Evolutionary conservation across 2,797 vertebrate species (phyloP), one percentile per base, ranked within the genome.

Genomic region (Eutrigla gurnardus): DNA sequence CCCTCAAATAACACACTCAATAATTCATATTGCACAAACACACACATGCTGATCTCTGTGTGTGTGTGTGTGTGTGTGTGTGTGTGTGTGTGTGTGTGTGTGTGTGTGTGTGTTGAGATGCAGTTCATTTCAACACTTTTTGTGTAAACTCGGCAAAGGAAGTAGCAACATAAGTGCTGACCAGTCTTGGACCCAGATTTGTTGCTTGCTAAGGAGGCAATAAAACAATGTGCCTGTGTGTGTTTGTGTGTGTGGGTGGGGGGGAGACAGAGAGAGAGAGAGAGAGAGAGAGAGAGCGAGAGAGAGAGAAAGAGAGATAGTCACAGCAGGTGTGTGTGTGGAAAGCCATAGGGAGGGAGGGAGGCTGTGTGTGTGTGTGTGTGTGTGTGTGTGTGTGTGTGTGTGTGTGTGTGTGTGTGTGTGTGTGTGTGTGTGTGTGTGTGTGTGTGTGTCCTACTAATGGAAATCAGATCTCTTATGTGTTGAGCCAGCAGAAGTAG

Each of bases 1-100:
- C 89, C 89, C 89, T 94, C 90, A 93, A 93, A 94, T 93, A 94
- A 93, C 91, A 91, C 90, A 81, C 90, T 93, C 86, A 94, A 94
- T 93, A 88, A 93, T 93, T 94, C 87, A 93, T 90, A 84, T 57
- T 36, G 80, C 66, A 73, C 65, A 75, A 50, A 58, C 61, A 64
- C 70, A 64, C 72, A 11, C 49, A 65, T 7, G 32, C 70, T 14
- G 25, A 61, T 65, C 49, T 47, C 4, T 33, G 17, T 64, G 33
- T 14, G 8, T 45, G 17, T 60, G 60, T 65, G 68, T 65, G 47
- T 59, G 43, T 47, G 5, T 33, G 17, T 64, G 33, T 14, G 8
- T 45, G 17, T 60, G 60, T 65, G 68, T 65, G 49, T 59, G 43
- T 59, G 15, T 43, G 14, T 43, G 18, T 45, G 40, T 64, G 36